Base-by-base conservation (phyloP, 2,888 invertebrate species). In the Yponomeuta sedellus region DNA sequence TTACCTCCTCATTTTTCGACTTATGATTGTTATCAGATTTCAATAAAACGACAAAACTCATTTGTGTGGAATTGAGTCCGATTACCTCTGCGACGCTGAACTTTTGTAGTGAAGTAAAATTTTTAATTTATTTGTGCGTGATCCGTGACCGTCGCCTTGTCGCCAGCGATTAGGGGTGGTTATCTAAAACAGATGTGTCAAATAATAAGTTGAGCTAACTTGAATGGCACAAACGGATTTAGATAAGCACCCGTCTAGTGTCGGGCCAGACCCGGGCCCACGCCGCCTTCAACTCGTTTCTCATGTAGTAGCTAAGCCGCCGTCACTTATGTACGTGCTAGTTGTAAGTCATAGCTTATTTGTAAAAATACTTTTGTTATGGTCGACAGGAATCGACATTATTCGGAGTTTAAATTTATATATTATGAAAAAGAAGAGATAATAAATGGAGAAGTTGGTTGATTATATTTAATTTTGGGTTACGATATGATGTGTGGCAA, bases 371-470 rank as follows among this genome's bases (percentile, higher is more conserved):
- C 83, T 87, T 89, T 90, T 90, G 89, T 90, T 91, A 88, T 84
- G 82, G 90, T 86, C 88, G 90, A 87, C 86, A 79, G 86, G 82
- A 85, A 77, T 91, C 90, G 89, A 82, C 88, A 79, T 81, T 83
- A 82, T 89, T 89, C 82, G 88, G 87, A 90, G 89, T 89, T 90
- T 89, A 89, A 89, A 88, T 86, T 88, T 86, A 82, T 84, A 81
- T 64, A 64, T 39, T 67, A 64, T 65, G 20, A 68, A 83, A 81
- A 80, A 77, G 73, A 77, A 77, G 78, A 77, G 74, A 74, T 75
- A 81, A 81, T 81, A 80, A 82, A 85, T 82, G 83, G 81, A 81
- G 81, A 86, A 84, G 86, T 88, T 86, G 85, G 82, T 85, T 81
- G 83, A 85, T 34, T 83, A 85, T 84, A 85, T 87, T 84, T 85